Base-by-base conservation (phyloP, 2,797 vertebrate species). In the Scleropages formosus region DNA sequence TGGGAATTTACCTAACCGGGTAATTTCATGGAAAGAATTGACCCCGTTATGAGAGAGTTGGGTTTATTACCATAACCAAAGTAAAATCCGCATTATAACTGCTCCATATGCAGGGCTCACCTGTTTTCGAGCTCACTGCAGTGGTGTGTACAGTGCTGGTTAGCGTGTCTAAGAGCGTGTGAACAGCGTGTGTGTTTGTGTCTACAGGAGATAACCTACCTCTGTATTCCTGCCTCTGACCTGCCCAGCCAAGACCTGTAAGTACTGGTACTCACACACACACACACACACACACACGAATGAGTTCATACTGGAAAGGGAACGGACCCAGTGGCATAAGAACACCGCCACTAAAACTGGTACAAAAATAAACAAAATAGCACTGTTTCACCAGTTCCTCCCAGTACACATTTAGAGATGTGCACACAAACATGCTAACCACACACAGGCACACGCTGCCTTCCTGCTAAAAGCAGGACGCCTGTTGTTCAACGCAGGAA, bases 191-290 rank as follows among this genome's bases (percentile, higher is more conserved):
- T 78, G 81, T 51, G 78, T 84, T 86, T 87, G 58, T 83, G 88
- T 87, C 75, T 83, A 73, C 83, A 98, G 96, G 96, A 96, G 88
- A 89, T 99, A 92, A 98, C 96, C 85, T 98, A 98, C 87, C 93
- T 98, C 70, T 98, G 96, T 85, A 98, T 99, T 88, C 92, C 93
- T 78, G 96, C 96, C 74, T 94, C 96, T 60, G 96, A 98, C 90
- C 92, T 96, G 69, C 95, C 96, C 72, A 95, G 95, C 11, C 95
- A 98, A 88, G 95, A 99, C 86, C 91, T 98, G 96, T 98, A 90
- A 98, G 96, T 96, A 89, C 79, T 27, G 80, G 79, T 82, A 83
- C 62, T 73, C 77, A 81, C 31, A 31, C n/a, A 39, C n/a, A n/a
- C n/a, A n/a, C n/a, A n/a, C n/a, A n/a, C n/a, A n/a, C n/a, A n/a